phyloP scores from a whole-genome alignment of 2,797 vertebrate genomes.

The Sebastolobus alascanus region DNA sequence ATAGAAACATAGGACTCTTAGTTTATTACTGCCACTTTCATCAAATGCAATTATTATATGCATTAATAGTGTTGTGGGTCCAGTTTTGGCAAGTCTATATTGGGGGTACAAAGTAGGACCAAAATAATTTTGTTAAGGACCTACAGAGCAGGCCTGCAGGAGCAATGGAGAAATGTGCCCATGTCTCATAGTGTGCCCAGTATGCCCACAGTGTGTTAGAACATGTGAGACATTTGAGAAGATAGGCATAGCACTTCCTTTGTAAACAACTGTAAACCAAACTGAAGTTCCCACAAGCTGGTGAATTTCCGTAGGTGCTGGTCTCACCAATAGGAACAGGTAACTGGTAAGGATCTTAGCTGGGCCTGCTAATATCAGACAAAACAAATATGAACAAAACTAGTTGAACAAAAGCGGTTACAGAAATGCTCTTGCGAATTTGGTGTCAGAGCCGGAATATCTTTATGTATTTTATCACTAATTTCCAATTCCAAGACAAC shows the following conservation, averaged over 20 bases:
- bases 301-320: background rate
- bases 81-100: background rate
- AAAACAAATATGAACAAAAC: too few species aligned
- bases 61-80: background rate
- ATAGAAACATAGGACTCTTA: background rate
- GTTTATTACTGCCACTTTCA: too few species aligned
- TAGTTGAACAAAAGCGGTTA: too few species aligned
- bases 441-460: too few species aligned
- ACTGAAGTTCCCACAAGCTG: background rate
- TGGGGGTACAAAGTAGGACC: background rate
- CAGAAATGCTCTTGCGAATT: too few species aligned
- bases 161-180: background rate
- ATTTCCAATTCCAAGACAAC: too few species aligned
- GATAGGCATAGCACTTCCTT: too few species aligned
- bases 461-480: too few species aligned
- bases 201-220: background rate
- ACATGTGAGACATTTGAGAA: too few species aligned
- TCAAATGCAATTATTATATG: background rate
- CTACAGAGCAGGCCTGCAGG: background rate
- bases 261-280: background rate
- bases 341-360: background rate
- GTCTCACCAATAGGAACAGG: background rate
- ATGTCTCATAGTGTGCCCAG: background rate
- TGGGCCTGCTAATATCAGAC: background rate
- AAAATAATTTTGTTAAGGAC: background rate